Conservation (phyloP, 2,113 vertebrate species). For the Chionomys nivalis region DNA sequence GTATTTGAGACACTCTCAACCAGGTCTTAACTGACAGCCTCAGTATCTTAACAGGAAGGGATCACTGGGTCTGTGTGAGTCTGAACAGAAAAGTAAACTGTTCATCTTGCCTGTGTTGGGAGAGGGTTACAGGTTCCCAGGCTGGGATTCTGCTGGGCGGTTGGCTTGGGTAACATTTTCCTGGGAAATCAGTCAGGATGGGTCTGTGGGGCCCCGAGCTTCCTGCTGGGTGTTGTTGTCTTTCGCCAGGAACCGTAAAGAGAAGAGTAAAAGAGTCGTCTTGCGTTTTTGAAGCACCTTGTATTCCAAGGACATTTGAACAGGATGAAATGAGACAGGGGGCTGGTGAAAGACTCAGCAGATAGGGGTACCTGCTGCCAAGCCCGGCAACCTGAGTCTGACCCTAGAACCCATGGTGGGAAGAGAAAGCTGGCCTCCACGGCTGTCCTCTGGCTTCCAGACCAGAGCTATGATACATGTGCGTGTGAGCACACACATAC, state of each 20-base stretch:
- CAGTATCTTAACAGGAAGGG: neutral
- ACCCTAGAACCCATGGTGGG: neutral
- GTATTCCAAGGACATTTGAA: neutral
- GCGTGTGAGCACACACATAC: no score
- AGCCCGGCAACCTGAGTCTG: neutral
- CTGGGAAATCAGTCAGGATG: rapidly evolving
- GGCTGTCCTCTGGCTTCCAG: neutral
- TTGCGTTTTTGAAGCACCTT: neutral
- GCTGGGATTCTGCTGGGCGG: neutral
- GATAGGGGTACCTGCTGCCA: neutral
- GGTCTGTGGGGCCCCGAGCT: rapidly evolving
- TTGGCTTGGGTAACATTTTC: rapidly evolving
- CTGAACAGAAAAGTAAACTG: neutral
- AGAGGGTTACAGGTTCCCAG: neutral
- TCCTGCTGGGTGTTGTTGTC: neutral
- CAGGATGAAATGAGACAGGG: neutral
- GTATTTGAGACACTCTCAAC: neutral
- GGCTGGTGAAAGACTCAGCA: neutral
- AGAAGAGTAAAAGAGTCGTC: neutral
- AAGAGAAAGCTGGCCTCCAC: neutral
- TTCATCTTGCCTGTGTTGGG: rapidly evolving
- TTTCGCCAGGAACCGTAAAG: neutral
- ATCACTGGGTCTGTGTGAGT: neutral
- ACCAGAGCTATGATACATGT: neutral
- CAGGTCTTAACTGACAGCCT: neutral